Evolutionary conservation across 1,140 invertebrate species (phyloP), one percentile per base, ranked within the genome.

Genomic region (Holotrichia oblita): DNA sequence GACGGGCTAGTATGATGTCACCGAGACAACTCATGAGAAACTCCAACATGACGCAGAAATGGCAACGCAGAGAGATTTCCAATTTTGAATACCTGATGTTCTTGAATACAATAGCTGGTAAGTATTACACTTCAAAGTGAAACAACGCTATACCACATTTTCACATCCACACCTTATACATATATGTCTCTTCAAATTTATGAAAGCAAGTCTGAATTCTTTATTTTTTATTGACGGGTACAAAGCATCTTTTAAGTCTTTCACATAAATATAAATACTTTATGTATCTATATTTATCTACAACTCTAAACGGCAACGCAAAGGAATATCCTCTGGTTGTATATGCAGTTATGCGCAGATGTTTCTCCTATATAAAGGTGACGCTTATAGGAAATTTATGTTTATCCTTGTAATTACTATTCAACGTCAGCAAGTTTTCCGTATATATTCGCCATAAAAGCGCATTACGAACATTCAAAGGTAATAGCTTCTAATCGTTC

Each of bases 61-160:
- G 98, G 98, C 97, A 99, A 88, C 91, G 97, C 10, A 89, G 99
- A 24, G 98, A 99, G 88, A 99, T 99, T 81, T 98, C 97, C 69
- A 99, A 99, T 89, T 99, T 99, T 87, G 98, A 99, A 86, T 99
- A 99, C 88, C 91, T 99, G 80, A 99, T 99, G 98, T 99, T 99
- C 89, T 91, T 99, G 76, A 99, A 99, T 87, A 99, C 99, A 6
- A 99, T 99, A 82, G 98, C 98, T 77, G 98, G 96, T 97, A 86
- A 91, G 91, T 76, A 64, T 34, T 34, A n/a, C n/a, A n/a, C n/a
- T n/a, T n/a, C n/a, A n/a, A n/a, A n/a, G n/a, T n/a, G n/a, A n/a
- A n/a, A n/a, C n/a, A n/a, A n/a, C n/a, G n/a, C n/a, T n/a, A n/a
- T n/a, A 34, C 27, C 27, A 34, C 27, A 34, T 34, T 4, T 34